Conservation (phyloP, 2,113 vertebrate genomes). For the Rhea americana region DNA sequence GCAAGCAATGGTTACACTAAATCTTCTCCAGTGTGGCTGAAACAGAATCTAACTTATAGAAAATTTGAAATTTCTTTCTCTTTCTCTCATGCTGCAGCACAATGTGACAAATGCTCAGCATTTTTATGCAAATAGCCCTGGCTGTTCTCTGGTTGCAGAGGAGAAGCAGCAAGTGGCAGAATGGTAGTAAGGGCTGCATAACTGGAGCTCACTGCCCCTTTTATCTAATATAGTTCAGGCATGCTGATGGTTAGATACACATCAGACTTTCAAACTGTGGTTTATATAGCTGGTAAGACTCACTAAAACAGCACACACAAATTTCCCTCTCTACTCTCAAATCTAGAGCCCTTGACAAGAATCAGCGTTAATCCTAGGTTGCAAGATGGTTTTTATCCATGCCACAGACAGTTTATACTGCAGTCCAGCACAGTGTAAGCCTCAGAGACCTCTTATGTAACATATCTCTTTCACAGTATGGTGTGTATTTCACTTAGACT, state of each 20-base stretch:
- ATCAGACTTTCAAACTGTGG: slow-evolving; percentile 45
- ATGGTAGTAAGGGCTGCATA: not conserved
- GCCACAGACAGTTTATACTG: slow-evolving; percentile 52
- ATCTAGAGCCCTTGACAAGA: slow-evolving; percentile 50
- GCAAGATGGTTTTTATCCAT: slow-evolving; percentile 21
- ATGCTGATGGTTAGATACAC: slow-evolving; percentile 48
- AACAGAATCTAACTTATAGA: not conserved
- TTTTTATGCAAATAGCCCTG: not conserved
- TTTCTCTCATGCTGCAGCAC: not conserved
- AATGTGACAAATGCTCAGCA: not conserved
- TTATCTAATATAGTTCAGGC: slow-evolving; percentile 41
- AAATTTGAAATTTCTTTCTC: slow-evolving; percentile 23
- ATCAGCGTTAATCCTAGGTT: slow-evolving; percentile 45
- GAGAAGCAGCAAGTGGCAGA: not conserved
- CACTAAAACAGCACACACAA: slow-evolving; percentile 45
- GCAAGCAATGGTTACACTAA: not conserved
- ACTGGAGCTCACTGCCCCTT: slow-evolving; percentile 34
- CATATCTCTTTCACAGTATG: not conserved
- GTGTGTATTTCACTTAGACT: slow-evolving; percentile 10
- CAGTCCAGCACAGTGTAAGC: slow-evolving; percentile 22
- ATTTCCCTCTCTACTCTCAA: slow-evolving; percentile 56
- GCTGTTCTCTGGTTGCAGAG: not conserved
- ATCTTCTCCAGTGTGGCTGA: not conserved
- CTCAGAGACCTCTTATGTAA: slow-evolving; percentile 51
- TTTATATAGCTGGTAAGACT: slow-evolving; percentile 60